Conservation (phyloP, 2,888 invertebrate species). For the Dinocampus coccinellae region DNA sequence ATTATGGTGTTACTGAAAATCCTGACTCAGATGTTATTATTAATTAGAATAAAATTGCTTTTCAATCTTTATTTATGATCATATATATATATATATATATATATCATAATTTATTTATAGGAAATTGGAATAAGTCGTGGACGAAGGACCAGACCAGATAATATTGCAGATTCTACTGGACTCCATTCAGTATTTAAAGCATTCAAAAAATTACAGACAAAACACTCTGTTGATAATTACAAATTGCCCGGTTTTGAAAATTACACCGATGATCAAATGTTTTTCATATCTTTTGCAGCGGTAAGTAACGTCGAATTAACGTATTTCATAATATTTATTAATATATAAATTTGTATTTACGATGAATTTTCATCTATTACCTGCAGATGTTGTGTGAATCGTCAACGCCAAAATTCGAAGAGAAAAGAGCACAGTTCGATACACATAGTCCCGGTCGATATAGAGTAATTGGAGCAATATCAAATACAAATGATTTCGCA, state of each 20-base stretch:
- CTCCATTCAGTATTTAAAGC: constrained; percentile 81
- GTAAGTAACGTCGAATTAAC: constrained; percentile 27
- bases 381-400: constrained; percentile 34
- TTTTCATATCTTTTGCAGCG: constrained; percentile 74
- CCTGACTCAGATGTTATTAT: not conserved
- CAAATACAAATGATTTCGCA: constrained; percentile 41
- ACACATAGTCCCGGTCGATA: constrained; percentile 35
- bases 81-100: not conserved
- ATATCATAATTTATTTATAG: not conserved
- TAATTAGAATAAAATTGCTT: not conserved
- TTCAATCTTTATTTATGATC: not conserved
- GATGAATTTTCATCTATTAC: not conserved
- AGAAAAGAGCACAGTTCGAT: constrained; percentile 13
- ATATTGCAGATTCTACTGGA: constrained; percentile 89
- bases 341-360: not conserved
- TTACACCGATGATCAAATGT: constrained; percentile 78
- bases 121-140: constrained; percentile 11
- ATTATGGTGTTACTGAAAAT: not conserved
- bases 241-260: constrained; percentile 76
- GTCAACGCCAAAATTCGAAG: constrained; percentile 22
- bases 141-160: constrained; percentile 71
- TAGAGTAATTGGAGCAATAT: constrained; percentile 37
- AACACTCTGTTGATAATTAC: constrained; percentile 54
- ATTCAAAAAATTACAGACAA: constrained; percentile 63
- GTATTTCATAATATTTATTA: not conserved